Percentiles rank a stretch among this genome's conserved stretches.
Conservation (phyloP, 2,888 invertebrate species). For the Eugnorisma glareosa region DNA sequence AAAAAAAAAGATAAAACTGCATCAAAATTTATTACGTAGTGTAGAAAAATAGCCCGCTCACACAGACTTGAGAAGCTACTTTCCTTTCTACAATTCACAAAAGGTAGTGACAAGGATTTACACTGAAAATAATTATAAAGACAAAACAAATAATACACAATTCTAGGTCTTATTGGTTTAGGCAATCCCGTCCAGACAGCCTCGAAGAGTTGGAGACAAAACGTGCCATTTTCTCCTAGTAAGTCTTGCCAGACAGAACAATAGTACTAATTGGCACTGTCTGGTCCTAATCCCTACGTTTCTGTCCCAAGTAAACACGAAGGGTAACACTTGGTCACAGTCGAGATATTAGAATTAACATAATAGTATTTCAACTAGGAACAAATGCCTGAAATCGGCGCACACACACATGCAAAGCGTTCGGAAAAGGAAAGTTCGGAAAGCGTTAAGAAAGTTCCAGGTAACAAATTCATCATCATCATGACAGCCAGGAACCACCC, state of each 20-base stretch:
- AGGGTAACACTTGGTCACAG: constrained; percentile 25
- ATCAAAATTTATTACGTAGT: neutral
- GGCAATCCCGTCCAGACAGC: constrained; percentile 20
- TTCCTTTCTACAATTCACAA: neutral
- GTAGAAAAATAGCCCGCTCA: neutral
- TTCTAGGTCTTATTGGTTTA: constrained; percentile 19
- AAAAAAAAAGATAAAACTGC: neutral
- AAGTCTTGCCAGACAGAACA: constrained; percentile 26
- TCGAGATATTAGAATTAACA: neutral
- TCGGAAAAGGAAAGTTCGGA: no score
- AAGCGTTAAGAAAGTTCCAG: neutral
- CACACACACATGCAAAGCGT: neutral
- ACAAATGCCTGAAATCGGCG: neutral
- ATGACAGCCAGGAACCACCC: no score
- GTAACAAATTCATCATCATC: no score
- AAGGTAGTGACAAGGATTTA: neutral
- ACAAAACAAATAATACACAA: neutral
- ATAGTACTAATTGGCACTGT: constrained; percentile 38
- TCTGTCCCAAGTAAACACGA: constrained; percentile 37
- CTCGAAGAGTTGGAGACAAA: constrained; percentile 3
- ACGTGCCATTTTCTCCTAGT: constrained; percentile 6
- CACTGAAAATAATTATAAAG: neutral
- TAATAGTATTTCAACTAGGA: neutral
- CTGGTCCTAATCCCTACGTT: constrained; percentile 26
- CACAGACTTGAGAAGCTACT: neutral